phyloP scores from a whole-genome alignment of 2,797 vertebrate genomes.

The Chanos chanos region DNA sequence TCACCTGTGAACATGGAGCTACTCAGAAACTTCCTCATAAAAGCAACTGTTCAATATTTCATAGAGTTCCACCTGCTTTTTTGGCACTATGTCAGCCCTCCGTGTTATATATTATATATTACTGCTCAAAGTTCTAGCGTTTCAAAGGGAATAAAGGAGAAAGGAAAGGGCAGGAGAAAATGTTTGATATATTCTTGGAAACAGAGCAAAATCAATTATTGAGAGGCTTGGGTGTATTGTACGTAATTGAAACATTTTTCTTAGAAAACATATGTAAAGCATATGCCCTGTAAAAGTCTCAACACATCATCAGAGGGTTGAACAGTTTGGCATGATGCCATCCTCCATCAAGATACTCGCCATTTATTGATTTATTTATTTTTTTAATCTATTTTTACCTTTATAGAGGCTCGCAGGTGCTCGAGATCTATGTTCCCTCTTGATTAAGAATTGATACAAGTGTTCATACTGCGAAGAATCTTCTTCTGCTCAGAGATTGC shows the following conservation, averaged over 20 bases:
- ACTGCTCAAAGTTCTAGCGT: background rate
- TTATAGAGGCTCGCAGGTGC: no score
- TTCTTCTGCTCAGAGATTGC: no score
- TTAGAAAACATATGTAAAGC: background rate
- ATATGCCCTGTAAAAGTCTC: background rate
- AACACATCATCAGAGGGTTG: background rate
- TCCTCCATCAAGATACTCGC: background rate
- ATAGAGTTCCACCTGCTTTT: constrained; percentile 5
- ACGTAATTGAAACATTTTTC: constrained; percentile 7
- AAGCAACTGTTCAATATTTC: background rate
- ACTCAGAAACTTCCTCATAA: background rate
- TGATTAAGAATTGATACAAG: no score
- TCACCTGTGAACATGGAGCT: background rate
- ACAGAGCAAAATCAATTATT: constrained; percentile 24
- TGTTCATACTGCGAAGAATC: no score
- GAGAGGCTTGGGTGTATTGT: background rate
- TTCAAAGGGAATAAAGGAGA: constrained; percentile 16
- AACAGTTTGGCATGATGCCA: background rate
- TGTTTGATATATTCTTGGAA: constrained; percentile 12
- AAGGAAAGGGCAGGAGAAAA: background rate
- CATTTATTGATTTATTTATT: no score
- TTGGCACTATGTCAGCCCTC: background rate
- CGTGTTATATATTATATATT: background rate
- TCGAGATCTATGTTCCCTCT: no score
- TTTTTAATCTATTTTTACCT: no score